phyloP scores from a whole-genome alignment of 2,113 vertebrate species.

The Malaclemys terrapin region DNA sequence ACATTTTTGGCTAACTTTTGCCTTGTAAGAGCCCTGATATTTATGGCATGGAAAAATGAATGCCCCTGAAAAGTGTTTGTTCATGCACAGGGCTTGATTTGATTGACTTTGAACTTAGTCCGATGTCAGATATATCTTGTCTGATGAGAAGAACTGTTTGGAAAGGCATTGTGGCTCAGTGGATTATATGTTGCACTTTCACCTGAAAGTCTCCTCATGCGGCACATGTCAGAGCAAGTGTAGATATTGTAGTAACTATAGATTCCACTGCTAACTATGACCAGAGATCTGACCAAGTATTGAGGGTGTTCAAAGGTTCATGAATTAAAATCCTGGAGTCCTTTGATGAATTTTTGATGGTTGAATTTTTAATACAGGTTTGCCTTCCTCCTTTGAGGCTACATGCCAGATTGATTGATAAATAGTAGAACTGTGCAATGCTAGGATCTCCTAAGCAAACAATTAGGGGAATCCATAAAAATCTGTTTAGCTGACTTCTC shows the following conservation, averaged over 20 bases:
- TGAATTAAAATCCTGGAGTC: constrained; percentile 82
- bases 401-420: constrained; percentile 87
- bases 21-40: not conserved
- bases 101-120: constrained; percentile 49
- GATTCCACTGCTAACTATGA: constrained; percentile 79
- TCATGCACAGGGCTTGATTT: constrained; percentile 27
- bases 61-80: not conserved
- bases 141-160: constrained; percentile 22
- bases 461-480: constrained; percentile 83
- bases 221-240: constrained; percentile 68
- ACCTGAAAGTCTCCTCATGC: constrained; percentile 52
- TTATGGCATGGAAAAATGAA: not conserved
- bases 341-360: constrained; percentile 90
- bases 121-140: constrained; percentile 10
- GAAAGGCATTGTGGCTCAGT: constrained; percentile 20
- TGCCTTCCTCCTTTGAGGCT: constrained; percentile 83
- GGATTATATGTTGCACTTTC: constrained; percentile 42
- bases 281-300: constrained; percentile 79
- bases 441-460: constrained; percentile 81
- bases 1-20: constrained; percentile 47
- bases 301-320: constrained; percentile 85
- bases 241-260: constrained; percentile 71
- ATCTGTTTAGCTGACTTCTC: constrained; percentile 66
- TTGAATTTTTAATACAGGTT: constrained; percentile 85
- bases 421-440: constrained; percentile 81